These are phyloP conservation scores for Pseudopleuronectes americanus DNA, from an alignment of 2,797 vertebrate species.

Conservation along the genomic window DNA sequence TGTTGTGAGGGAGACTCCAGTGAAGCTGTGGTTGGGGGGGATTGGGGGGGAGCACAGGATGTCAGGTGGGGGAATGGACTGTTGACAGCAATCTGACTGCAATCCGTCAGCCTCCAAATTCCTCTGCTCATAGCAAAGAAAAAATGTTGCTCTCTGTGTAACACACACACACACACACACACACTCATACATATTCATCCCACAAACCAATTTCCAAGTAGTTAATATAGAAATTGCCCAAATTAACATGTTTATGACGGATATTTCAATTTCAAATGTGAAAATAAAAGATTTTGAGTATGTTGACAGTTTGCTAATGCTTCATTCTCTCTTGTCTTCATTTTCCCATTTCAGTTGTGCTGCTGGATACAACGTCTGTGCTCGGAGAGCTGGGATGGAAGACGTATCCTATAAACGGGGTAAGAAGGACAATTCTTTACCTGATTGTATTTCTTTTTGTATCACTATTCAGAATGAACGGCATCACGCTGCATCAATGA, in stretches of 20 bases:
- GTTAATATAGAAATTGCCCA: slow-evolving; percentile 56
- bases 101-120: slow-evolving; percentile 75
- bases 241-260: slow-evolving; percentile 64
- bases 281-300: slow-evolving; percentile 56
- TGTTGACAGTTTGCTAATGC: slow-evolving; percentile 64
- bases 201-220: slow-evolving; percentile 47
- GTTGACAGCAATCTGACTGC: slow-evolving; percentile 77
- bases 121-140: slow-evolving; percentile 49
- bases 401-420: slow-evolving; percentile 96
- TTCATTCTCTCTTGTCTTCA: slow-evolving; percentile 30
- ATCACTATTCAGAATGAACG: slow-evolving; percentile 24
- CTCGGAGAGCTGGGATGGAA: slow-evolving; percentile 96
- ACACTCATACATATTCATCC: slow-evolving; percentile 68
- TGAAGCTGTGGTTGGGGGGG: slow-evolving; percentile 40
- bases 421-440: slow-evolving; percentile 78
- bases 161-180: background rate
- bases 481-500: slow-evolving; percentile 23
- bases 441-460: slow-evolving; percentile 21
- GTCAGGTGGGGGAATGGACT: slow-evolving; percentile 56
- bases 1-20: slow-evolving; percentile 37
- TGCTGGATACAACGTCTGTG: slow-evolving; percentile 94
- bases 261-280: slow-evolving; percentile 66
- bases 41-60: slow-evolving; percentile 28
- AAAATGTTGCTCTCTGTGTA: slow-evolving; percentile 36
- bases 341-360: slow-evolving; percentile 87